A percentile compares a stretch with the other conserved stretches of the same genome.
Evolutionary conservation across 1,140 invertebrate species (phyloP).

Genomic region (Schlechtendalia chinensis): DNA sequence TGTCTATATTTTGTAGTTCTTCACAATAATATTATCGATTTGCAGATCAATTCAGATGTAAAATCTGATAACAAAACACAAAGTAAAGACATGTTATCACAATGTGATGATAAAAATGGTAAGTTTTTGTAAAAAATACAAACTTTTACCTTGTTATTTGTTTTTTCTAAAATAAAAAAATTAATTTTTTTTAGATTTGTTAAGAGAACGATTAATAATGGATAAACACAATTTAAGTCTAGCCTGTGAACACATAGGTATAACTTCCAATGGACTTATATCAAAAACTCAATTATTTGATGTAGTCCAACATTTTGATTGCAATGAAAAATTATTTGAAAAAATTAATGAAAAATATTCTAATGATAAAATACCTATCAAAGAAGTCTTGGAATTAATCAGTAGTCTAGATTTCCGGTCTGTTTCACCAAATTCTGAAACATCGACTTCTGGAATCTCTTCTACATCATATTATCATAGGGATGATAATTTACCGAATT

Average conservation of each 20-base stretch:
- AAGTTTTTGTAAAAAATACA: background rate
- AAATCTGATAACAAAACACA: background rate
- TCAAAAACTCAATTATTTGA: slow-evolving; percentile 38
- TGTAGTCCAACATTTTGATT: slow-evolving; percentile 29
- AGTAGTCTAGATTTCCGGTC: slow-evolving; percentile 12
- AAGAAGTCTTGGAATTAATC: slow-evolving; percentile 40
- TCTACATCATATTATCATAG: slow-evolving; percentile 38
- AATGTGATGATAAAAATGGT: slow-evolving; percentile 33
- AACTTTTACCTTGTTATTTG: background rate
- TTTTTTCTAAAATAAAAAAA: background rate
- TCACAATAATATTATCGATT: background rate
- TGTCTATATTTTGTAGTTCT: background rate
- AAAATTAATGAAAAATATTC: slow-evolving; percentile 41
- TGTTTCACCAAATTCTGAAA: slow-evolving; percentile 41
- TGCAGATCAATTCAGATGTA: slow-evolving; percentile 5
- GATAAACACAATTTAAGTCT: slow-evolving; percentile 42
- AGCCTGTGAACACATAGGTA: slow-evolving; percentile 36
- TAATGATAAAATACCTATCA: slow-evolving; percentile 33
- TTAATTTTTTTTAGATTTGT: slow-evolving; percentile 1
- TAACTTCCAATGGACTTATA: slow-evolving; percentile 31
- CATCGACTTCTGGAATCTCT: slow-evolving; percentile 30
- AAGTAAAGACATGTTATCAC: slow-evolving; percentile 17
- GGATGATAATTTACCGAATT: slow-evolving; percentile 40
- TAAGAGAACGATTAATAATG: slow-evolving; percentile 26
- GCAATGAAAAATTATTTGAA: slow-evolving; percentile 45